A percentile compares a stretch with the other conserved stretches of the same genome.
phyloP scores from a whole-genome alignment of 2,113 vertebrate species.

The Illadopsis cleaveri region DNA sequence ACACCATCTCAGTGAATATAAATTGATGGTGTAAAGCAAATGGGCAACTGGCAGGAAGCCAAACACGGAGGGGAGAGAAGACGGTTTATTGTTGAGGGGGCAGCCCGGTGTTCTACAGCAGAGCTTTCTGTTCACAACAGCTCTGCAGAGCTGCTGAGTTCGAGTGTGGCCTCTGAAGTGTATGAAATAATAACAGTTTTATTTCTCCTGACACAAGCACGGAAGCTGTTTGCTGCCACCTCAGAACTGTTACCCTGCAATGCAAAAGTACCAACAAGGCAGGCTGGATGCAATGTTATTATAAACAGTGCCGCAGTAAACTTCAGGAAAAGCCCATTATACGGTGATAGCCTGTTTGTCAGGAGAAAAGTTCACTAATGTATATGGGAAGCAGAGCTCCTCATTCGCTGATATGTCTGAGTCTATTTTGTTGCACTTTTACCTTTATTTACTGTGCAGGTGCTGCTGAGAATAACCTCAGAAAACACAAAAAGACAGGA shows the following conservation, averaged over 20 bases:
- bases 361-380: constrained; percentile 65
- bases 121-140: constrained; percentile 79
- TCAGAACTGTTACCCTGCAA: constrained; percentile 74
- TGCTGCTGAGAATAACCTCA: constrained; percentile 36
- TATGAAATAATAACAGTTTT: constrained; percentile 86
- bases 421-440: constrained; percentile 50
- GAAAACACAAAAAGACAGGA: constrained; percentile 14
- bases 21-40: constrained; percentile 93
- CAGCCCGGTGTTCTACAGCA: constrained; percentile 79
- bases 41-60: constrained; percentile 84
- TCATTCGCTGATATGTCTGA: not conserved
- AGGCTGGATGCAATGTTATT: constrained; percentile 75
- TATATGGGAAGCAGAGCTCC: constrained; percentile 51
- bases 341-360: constrained; percentile 63
- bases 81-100: constrained; percentile 85
- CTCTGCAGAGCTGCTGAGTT: constrained; percentile 76
- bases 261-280: constrained; percentile 71
- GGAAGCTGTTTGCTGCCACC: constrained; percentile 67
- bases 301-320: constrained; percentile 70
- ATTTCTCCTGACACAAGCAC: constrained; percentile 79
- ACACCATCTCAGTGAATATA: constrained; percentile 91
- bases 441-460: constrained; percentile 62
- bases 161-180: constrained; percentile 78
- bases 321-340: constrained; percentile 71
- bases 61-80: constrained; percentile 79